Conservation (phyloP, 2,797 vertebrate species). For the Prunella strophiata region DNA sequence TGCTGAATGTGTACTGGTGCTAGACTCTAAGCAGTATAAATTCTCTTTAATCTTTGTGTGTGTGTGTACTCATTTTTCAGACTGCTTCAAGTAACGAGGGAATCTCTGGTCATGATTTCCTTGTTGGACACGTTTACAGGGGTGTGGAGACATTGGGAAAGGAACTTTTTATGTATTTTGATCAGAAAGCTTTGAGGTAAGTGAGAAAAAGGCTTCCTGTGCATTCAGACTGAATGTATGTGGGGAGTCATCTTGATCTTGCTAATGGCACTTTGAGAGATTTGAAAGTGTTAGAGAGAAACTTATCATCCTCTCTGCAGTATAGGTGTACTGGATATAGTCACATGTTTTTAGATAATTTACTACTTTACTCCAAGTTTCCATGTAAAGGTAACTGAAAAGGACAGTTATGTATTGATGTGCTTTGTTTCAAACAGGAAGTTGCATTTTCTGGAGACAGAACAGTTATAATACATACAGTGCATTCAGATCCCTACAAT, state of each 20-base stretch:
- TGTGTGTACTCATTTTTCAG: slow-evolving; percentile 49
- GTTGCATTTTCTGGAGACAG: background rate
- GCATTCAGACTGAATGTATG: background rate
- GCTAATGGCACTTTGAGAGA: background rate
- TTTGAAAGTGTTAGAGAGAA: background rate
- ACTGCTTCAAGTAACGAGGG: background rate
- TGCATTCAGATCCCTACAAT: background rate
- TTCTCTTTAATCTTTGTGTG: background rate
- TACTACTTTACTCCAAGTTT: background rate
- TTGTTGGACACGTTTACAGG: slow-evolving; percentile 77
- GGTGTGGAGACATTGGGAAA: slow-evolving; percentile 91
- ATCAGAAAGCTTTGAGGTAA: slow-evolving; percentile 86
- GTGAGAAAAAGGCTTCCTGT: background rate
- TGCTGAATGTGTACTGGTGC: background rate
- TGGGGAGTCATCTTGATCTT: background rate
- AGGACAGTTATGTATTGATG: background rate
- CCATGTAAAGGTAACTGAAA: background rate
- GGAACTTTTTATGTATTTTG: slow-evolving; percentile 94
- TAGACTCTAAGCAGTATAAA: background rate
- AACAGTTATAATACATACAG: background rate
- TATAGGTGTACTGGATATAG: background rate
- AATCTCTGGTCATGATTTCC: slow-evolving; percentile 25
- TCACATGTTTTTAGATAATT: background rate
- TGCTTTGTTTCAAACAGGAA: background rate
- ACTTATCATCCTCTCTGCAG: background rate